A percentile compares a stretch with the other conserved stretches of the same genome.
These are phyloP conservation scores for Aplysia californica DNA, from an alignment of 1,140 invertebrate species.

Conservation along the genomic window DNA sequence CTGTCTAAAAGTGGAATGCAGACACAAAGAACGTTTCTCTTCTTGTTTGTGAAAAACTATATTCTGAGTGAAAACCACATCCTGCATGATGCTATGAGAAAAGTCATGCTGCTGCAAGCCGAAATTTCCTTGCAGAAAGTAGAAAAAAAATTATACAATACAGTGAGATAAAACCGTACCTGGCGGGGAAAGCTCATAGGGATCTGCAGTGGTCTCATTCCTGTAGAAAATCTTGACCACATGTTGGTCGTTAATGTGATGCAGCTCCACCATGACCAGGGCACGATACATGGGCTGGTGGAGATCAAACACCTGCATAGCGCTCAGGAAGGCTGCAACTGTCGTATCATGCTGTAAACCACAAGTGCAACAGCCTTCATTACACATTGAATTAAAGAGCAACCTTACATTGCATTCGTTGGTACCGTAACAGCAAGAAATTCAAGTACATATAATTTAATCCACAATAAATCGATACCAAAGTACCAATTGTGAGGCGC, in stretches of 20 bases:
- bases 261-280: constrained; percentile 80
- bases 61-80: too few species aligned
- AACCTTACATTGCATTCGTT: too few species aligned
- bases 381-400: too few species aligned
- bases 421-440: too few species aligned
- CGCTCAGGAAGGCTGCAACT: constrained; percentile 79
- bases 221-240: constrained; percentile 60
- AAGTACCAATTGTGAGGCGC: too few species aligned
- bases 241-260: constrained; percentile 59
- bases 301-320: constrained; percentile 79
- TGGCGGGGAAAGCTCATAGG: constrained; percentile 27
- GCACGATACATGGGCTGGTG: constrained; percentile 81
- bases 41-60: too few species aligned
- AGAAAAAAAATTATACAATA: background rate
- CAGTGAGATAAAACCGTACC: constrained; percentile 38
- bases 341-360: constrained; percentile 81
- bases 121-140: background rate
- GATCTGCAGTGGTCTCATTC: constrained; percentile 40
- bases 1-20: too few species aligned
- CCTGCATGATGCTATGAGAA: too few species aligned
- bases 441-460: too few species aligned
- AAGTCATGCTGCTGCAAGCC: background rate
- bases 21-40: too few species aligned
- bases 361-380: too few species aligned
- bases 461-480: too few species aligned